These are phyloP conservation scores for Glandiceps talaboti DNA, from an alignment of 53 echinoderm and acorn worm genomes.

Conservation along the genomic window DNA sequence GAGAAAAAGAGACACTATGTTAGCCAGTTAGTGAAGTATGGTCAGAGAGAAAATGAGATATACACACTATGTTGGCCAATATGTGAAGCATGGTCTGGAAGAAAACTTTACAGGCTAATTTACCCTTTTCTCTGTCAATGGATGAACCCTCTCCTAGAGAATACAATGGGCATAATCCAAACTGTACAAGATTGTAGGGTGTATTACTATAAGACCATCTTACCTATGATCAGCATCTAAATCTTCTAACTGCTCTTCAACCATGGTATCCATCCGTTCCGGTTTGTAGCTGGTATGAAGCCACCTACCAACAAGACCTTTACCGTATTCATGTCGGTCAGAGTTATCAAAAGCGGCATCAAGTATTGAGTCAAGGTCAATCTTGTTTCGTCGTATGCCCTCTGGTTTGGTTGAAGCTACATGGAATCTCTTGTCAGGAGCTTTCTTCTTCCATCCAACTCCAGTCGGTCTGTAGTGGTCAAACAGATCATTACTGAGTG, in stretches of 20 bases:
- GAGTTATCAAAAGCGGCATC: conserved; percentile 72
- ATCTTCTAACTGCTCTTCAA: conserved; percentile 88
- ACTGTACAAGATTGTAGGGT: too few relatives aligned
- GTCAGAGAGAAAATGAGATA: too few relatives aligned
- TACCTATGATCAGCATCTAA: conserved; percentile 89
- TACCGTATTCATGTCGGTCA: conserved; percentile 78
- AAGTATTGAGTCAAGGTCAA: conserved; percentile 72
- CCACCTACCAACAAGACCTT: conserved; percentile 90
- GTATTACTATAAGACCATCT: too few relatives aligned
- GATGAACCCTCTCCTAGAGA: too few relatives aligned
- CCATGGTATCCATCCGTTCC: conserved; percentile 79
- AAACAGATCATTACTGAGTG: neutral
- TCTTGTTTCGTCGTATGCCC: conserved; percentile 69
- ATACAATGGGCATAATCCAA: too few relatives aligned
- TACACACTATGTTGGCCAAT: too few relatives aligned
- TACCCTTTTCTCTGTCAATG: too few relatives aligned
- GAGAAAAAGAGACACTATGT: too few relatives aligned
- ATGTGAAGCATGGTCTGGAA: too few relatives aligned
- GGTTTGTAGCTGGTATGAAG: conserved; percentile 72
- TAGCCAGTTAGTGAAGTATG: too few relatives aligned
- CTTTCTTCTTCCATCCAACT: conserved; percentile 84
- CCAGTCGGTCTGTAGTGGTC: conserved; percentile 59
- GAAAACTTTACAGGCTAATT: too few relatives aligned
- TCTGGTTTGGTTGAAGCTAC: conserved; percentile 25
- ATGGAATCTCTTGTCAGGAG: conserved; percentile 67